Conservation (phyloP, 2,797 vertebrate species). For the Siniperca obscura region DNA sequence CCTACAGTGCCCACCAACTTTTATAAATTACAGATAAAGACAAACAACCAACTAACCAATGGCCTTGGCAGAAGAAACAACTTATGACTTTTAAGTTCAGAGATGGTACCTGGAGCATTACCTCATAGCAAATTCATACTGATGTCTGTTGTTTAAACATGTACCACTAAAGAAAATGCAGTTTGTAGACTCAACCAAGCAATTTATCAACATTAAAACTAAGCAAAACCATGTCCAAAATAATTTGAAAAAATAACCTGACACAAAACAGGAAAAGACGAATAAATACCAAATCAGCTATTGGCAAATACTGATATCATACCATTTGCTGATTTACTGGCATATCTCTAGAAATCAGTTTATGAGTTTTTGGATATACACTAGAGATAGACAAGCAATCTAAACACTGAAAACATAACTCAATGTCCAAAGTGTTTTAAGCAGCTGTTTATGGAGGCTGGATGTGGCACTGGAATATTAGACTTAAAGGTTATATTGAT, state of each 20-base stretch:
- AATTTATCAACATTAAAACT: neutral
- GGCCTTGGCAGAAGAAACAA: neutral
- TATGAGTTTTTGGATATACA: neutral
- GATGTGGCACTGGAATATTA: neutral
- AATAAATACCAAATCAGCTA: no score
- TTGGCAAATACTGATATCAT: neutral
- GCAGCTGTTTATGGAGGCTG: neutral
- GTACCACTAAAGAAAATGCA: no score
- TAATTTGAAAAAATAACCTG: neutral
- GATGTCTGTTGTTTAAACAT: no score
- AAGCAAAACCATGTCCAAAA: neutral
- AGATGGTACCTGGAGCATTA: no score
- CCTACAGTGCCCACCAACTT: neutral
- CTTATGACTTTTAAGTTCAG: no score
- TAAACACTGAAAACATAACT: neutral
- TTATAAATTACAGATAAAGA: neutral
- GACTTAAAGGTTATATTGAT: neutral
- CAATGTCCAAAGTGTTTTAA: neutral
- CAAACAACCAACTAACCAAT: neutral
- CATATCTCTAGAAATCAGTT: neutral
- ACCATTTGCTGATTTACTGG: neutral
- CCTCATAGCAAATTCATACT: neutral
- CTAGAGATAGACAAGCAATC: neutral
- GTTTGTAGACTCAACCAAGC: neutral
- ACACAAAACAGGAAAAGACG: no score